Evolutionary conservation across 2,888 invertebrate species (phyloP).

Genomic region (Deilephila porcellus): DNA sequence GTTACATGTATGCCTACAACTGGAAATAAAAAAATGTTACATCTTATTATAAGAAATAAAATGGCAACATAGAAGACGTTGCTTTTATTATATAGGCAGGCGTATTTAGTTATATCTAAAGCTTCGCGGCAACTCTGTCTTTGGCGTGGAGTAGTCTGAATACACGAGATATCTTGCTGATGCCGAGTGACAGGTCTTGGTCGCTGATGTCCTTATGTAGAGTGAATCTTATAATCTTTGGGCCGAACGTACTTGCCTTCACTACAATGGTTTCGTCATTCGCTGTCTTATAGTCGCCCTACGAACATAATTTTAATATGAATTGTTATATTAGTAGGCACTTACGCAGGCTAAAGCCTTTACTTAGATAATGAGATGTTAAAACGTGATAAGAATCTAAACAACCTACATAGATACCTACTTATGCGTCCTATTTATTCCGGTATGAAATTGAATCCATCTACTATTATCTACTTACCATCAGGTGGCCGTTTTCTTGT

Average conservation of each 20-base stretch:
- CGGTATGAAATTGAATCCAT: too few relatives aligned
- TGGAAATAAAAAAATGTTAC: too few relatives aligned
- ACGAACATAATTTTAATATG: constrained; percentile 28
- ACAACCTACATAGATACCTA: too few relatives aligned
- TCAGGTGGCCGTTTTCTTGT: too few relatives aligned
- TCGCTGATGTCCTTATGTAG: constrained; percentile 89
- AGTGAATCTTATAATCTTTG: constrained; percentile 87
- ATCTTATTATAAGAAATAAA: not conserved
- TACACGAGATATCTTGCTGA: constrained; percentile 89
- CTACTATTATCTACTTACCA: too few relatives aligned
- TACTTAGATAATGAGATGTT: too few relatives aligned
- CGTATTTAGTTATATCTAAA: not conserved
- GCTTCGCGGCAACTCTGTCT: not conserved
- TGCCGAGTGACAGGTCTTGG: constrained; percentile 87
- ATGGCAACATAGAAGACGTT: not conserved
- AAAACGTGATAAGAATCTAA: too few relatives aligned
- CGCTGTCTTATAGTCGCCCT: constrained; percentile 75
- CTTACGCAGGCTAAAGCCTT: not conserved
- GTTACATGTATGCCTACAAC: not conserved
- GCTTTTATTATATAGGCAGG: not conserved
- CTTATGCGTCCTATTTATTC: too few relatives aligned
- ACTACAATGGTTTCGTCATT: constrained; percentile 83
- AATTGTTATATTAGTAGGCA: not conserved
- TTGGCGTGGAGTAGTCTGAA: constrained; percentile 85
- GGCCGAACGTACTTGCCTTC: constrained; percentile 85